Evolutionary conservation across 2,113 vertebrate genomes (phyloP), one percentile per base, ranked within the genome.

Genomic region (Heterochromis multidens): DNA sequence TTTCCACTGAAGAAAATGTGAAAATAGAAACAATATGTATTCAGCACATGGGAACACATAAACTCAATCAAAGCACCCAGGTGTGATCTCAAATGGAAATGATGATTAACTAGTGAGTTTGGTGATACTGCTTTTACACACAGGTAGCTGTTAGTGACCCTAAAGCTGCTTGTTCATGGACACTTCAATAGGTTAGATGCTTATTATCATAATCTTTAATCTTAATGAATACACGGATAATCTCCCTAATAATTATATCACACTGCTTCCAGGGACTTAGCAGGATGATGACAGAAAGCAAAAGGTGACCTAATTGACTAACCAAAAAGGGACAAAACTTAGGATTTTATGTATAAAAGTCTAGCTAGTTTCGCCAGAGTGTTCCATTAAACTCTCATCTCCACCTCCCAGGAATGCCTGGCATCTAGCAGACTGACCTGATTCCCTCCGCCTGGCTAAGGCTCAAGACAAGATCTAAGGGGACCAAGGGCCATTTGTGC

Each of bases 341-440:
- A n/a, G 10, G 58, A 10, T 40, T 82, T 3, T 33, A 49, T 16
- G 23, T 54, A 21, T 52, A 6, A 62, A 83, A 78, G 57, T 70
- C 11, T 56, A 13, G 25, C 21, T 33, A 7, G 76, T 88, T 82
- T 89, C 77, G 83, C 65, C 27, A 3, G 70, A 60, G 70, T 67
- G 82, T 59, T 87, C 65, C 56, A 72, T 27, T 83, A 85, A 89
- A 87, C 63, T 11, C 43, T 29, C 43, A 72, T 29, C 61, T 76
- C 72, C 56, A 63, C 63, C 62, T 82, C 80, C 84, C 79, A 90
- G 90, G 92, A 93, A 95, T 95, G 81, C 62, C 83, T 62, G 89
- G 92, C 88, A 94, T 94, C 77, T 67, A 83, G 80, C 40, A 77
- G 35, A 77, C 86, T 56, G 81, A 72, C 65, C 77, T 14, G 25